These are phyloP conservation scores for Uromys caudimaculatus DNA, from an alignment of 2,797 vertebrate species.

Conservation along the genomic window DNA sequence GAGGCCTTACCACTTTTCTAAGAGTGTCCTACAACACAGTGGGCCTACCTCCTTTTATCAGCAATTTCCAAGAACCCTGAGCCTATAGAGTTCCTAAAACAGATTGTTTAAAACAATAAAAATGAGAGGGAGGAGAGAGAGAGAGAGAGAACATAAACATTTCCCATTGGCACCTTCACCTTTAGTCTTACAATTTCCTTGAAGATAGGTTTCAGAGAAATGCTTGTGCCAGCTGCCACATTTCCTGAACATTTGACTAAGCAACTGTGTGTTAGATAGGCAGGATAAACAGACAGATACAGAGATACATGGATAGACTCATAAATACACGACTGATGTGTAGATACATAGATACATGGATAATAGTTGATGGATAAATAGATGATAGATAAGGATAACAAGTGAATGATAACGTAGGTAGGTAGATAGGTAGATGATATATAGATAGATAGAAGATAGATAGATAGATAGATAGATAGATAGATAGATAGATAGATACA, in stretches of 20 bases:
- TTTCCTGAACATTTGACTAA: background rate
- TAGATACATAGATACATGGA: background rate
- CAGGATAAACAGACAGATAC: background rate
- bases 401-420: no score
- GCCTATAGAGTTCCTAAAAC: background rate
- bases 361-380: background rate
- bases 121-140: no score
- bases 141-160: background rate
- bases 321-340: background rate
- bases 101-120: background rate
- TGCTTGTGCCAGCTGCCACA: background rate
- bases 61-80: background rate
- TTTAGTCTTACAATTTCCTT: background rate
- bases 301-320: background rate
- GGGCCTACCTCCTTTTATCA: background rate
- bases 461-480: background rate
- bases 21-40: background rate
- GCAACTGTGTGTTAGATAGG: background rate
- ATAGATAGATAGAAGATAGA: background rate
- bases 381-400: background rate
- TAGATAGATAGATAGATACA: background rate
- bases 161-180: background rate
- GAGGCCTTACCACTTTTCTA: slow-evolving; percentile 53
- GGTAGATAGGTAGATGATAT: background rate
- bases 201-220: slow-evolving; percentile 8